phyloP scores from a whole-genome alignment of 2,888 invertebrate genomes.

The Aromia moschata region DNA sequence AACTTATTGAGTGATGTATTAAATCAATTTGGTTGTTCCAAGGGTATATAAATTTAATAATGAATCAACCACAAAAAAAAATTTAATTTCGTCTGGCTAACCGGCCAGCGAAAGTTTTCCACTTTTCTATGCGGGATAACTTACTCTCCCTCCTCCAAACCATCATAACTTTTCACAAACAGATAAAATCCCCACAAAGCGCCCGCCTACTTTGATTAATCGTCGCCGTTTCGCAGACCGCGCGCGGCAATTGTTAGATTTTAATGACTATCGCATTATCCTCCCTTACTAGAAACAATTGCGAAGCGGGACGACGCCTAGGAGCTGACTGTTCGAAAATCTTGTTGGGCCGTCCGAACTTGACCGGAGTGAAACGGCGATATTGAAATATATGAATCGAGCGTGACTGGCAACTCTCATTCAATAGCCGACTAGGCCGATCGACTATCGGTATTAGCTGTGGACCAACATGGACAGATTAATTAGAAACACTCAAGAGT shows the following conservation, averaged over 20 bases:
- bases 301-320: neutral
- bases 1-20: no score
- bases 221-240: neutral
- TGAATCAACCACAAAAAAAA: no score
- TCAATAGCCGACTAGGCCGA: constrained; percentile 14
- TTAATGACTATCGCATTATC: neutral
- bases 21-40: no score
- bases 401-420: constrained; percentile 15
- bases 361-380: constrained; percentile 1
- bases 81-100: no score
- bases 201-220: neutral
- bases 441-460: constrained; percentile 4
- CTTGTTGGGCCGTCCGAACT: constrained; percentile 5
- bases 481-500: neutral
- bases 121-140: no score
- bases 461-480: neutral
- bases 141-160: no score
- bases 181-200: neutral
- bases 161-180: no score
- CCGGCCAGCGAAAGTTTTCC: no score
- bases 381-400: constrained; percentile 23
- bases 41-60: no score
- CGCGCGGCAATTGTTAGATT: neutral
- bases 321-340: neutral
- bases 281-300: neutral